Evolutionary conservation across 2,113 vertebrate genomes (phyloP).

Genomic region (Thomomys bottae): DNA sequence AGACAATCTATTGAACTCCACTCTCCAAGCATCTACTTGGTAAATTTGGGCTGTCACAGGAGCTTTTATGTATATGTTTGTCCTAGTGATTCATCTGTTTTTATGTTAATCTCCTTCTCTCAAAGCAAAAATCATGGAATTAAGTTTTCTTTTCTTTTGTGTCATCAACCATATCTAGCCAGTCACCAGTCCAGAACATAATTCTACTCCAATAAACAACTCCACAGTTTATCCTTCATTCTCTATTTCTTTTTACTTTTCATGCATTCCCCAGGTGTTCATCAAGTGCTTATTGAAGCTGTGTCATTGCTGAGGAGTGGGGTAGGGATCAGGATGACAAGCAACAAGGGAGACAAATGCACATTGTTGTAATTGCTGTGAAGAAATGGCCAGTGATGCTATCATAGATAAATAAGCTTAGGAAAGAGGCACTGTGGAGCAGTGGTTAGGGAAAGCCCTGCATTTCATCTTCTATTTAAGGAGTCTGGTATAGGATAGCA

Average conservation of each 20-base stretch:
- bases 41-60: neutral
- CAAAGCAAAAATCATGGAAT: neutral
- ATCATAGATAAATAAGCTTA: neutral
- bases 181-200: neutral
- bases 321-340: neutral
- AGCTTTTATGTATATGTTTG: neutral
- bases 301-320: neutral
- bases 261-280: neutral
- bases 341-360: neutral
- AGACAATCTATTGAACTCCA: neutral
- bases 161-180: neutral
- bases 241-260: neutral
- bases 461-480: neutral
- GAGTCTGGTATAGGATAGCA: neutral
- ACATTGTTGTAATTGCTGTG: neutral
- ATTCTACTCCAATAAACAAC: neutral
- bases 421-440: neutral
- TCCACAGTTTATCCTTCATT: neutral
- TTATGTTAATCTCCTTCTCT: neutral
- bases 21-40: neutral
- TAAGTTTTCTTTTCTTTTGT: neutral
- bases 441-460: neutral
- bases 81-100: neutral
- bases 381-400: neutral
- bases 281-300: neutral